Conservation (phyloP, 2,113 vertebrate species). For the Physeter macrocephalus region DNA sequence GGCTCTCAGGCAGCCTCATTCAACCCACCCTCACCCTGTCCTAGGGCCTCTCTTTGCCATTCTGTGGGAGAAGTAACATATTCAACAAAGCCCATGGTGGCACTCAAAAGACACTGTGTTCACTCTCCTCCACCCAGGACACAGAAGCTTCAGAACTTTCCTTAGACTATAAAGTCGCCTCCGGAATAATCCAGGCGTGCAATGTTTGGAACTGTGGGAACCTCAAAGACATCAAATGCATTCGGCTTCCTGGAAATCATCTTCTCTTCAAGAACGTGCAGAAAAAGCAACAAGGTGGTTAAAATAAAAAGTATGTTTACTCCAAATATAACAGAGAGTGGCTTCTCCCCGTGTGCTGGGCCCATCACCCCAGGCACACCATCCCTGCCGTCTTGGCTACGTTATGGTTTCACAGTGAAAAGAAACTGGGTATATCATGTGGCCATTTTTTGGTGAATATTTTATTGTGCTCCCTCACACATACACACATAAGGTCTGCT, state of each 20-base stretch:
- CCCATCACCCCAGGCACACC: background rate
- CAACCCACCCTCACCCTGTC: background rate
- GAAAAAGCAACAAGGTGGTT: background rate
- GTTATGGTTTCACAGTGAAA: background rate
- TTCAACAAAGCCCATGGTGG: background rate
- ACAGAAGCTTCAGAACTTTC: background rate
- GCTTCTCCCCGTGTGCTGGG: background rate
- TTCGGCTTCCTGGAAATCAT: conserved; percentile 25
- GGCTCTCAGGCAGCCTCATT: background rate
- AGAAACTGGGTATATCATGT: too few relatives aligned
- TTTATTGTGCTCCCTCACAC: background rate
- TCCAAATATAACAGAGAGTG: background rate
- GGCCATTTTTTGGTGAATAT: too few relatives aligned
- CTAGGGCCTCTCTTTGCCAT: background rate
- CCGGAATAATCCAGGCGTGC: background rate
- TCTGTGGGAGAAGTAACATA: background rate
- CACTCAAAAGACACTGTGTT: background rate
- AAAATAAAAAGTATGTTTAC: background rate
- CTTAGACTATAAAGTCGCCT: background rate
- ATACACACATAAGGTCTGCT: background rate
- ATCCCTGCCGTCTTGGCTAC: background rate
- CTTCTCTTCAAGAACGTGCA: background rate
- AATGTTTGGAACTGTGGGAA: background rate
- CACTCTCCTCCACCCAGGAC: background rate
- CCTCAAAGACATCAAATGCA: background rate